Evolutionary conservation across 2,113 vertebrate genomes (phyloP).

Genomic region (Rhipidura dahli): DNA sequence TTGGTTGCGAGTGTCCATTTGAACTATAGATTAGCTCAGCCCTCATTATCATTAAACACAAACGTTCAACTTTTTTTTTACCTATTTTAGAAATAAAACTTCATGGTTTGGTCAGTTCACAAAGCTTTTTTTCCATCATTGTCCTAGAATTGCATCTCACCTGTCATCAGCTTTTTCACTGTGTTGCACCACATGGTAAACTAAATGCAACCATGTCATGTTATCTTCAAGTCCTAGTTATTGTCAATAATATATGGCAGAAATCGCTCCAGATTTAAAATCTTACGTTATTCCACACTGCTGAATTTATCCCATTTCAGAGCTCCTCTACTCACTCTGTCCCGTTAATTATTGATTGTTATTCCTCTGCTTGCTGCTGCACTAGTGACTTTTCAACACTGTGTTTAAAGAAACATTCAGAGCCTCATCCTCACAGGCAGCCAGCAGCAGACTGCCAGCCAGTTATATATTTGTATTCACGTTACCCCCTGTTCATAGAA

Average conservation of each 20-base stretch:
- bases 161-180: neutral
- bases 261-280: neutral
- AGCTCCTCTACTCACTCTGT: neutral
- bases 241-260: neutral
- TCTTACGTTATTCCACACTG: neutral
- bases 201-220: fast-evolving
- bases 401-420: neutral
- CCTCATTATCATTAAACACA: neutral
- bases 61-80: neutral
- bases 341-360: neutral
- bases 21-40: neutral
- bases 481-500: neutral
- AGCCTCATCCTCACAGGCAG: neutral
- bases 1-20: neutral
- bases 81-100: neutral
- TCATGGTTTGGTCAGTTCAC: neutral
- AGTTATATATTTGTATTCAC: neutral
- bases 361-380: neutral
- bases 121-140: fast-evolving
- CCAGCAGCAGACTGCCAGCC: neutral
- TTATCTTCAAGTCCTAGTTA: neutral
- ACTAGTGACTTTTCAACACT: neutral
- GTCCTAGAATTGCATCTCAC: neutral
- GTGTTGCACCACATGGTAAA: neutral
- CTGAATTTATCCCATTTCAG: neutral